Evolutionary conservation across 2,797 vertebrate species (phyloP), one percentile per base, ranked within the genome.

Genomic region (Sternotherus odoratus): DNA sequence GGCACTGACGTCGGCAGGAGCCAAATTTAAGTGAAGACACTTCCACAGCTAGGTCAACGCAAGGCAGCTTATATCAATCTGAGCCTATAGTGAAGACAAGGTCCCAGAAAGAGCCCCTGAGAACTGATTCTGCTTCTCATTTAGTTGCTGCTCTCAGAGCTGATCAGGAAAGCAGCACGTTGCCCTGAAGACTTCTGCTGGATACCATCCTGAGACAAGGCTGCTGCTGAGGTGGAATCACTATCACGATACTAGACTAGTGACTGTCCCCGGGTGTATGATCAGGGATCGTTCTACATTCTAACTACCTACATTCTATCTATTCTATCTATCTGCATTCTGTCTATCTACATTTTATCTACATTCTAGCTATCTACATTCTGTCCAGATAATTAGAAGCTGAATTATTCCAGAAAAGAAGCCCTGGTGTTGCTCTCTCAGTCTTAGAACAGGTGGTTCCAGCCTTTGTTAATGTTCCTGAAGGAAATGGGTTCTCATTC

Each of bases 401-500:
- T 57, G 8, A 77, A 86, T 83, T 16, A 39, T 57, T 57, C 81
- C 85, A 1, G 24, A 56, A 28, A 8, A 7, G 30, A 30, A n/a
- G 0, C 66, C n/a, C 23, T 1, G 1, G 85, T 24, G 91, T 82
- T 85, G 92, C 81, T 87, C 43, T 33, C 63, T 88, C 85, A 79
- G 2, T 56, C 87, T 80, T 83, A 9, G 6, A 74, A 66, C 75
- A 83, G 50, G 81, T 85, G 86, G 83, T 86, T 57, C 85, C 80
- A 95, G 87, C 66, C 87, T 74, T 3, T 94, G 83, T 77, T 85
- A 77, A 81, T 77, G 85, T 66, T 95, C 79, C 84, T 93, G 89
- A 81, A 90, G 95, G 88, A 93, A 90, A 86, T 79, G 85, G 79
- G 90, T 93, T 95, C 17, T 87, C 85, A 84, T 86, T 74, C 85